Percentiles rank a stretch among this genome's conserved stretches.
Evolutionary conservation across 2,113 vertebrate species (phyloP).

Genomic region (Pycnonotus jocosus): DNA sequence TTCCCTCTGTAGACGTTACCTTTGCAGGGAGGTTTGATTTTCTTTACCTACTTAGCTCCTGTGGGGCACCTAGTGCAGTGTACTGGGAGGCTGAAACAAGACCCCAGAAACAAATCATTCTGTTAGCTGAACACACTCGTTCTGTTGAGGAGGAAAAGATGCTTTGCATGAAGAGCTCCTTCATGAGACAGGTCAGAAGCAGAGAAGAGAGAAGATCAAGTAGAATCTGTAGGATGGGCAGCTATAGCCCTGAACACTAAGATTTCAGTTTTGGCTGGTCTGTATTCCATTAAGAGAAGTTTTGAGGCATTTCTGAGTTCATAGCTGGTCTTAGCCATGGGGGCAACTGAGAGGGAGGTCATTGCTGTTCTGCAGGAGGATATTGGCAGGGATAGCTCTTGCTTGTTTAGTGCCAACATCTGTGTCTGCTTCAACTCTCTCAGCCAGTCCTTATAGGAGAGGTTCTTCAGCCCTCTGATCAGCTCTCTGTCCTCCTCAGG

Average conservation of each 20-base stretch:
- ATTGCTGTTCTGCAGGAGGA: background rate
- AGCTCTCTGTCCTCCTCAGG: background rate
- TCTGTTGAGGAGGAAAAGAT: background rate
- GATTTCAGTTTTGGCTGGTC: background rate
- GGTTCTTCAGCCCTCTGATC: background rate
- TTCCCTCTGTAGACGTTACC: background rate
- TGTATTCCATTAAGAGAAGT: background rate
- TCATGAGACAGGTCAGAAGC: background rate
- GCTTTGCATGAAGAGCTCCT: background rate
- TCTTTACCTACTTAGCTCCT: background rate
- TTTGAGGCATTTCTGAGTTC: background rate
- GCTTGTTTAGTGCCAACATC: background rate
- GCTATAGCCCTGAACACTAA: background rate
- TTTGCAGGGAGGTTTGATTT: background rate
- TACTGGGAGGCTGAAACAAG: background rate
- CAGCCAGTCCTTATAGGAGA: background rate
- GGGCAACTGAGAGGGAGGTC: background rate
- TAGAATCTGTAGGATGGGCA: background rate
- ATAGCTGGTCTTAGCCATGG: background rate
- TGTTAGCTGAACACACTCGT: background rate
- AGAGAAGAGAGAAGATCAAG: background rate
- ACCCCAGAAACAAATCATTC: background rate
- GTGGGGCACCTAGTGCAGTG: background rate
- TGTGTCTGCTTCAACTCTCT: background rate
- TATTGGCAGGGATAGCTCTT: background rate